phyloP scores from a whole-genome alignment of 2,888 invertebrate genomes.

The Exocentrus adspersus region DNA sequence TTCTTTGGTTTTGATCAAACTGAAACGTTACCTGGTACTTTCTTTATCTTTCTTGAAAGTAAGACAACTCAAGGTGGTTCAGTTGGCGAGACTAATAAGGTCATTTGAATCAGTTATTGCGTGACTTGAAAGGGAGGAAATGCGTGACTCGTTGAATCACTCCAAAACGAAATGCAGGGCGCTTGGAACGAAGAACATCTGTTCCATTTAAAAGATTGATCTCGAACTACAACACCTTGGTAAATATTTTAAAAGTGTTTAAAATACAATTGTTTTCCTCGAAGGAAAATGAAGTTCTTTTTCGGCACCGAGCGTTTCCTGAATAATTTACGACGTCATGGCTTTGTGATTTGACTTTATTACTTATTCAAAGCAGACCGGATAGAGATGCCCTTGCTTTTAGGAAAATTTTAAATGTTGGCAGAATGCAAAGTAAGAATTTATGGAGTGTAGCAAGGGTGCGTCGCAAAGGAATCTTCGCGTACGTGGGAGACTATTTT shows the following conservation, averaged over 20 bases:
- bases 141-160: slow-evolving; percentile 3
- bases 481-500: neutral
- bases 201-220: neutral
- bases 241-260: no score
- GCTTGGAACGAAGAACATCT: neutral
- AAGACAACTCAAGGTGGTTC: neutral
- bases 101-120: neutral
- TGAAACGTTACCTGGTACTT: no score
- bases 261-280: no score
- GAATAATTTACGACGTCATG: neutral
- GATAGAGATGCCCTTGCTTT: neutral
- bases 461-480: neutral
- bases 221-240: no score
- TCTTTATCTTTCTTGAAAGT: no score
- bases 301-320: no score
- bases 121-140: neutral
- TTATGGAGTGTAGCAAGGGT: neutral
- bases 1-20: no score
- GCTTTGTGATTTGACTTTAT: neutral
- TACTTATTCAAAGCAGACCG: neutral
- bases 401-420: neutral
- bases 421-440: neutral
- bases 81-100: neutral
- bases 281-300: no score
- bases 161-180: neutral